These are phyloP conservation scores for Xanthorhoe designata DNA, from an alignment of 2,888 invertebrate species.

Conservation along the genomic window DNA sequence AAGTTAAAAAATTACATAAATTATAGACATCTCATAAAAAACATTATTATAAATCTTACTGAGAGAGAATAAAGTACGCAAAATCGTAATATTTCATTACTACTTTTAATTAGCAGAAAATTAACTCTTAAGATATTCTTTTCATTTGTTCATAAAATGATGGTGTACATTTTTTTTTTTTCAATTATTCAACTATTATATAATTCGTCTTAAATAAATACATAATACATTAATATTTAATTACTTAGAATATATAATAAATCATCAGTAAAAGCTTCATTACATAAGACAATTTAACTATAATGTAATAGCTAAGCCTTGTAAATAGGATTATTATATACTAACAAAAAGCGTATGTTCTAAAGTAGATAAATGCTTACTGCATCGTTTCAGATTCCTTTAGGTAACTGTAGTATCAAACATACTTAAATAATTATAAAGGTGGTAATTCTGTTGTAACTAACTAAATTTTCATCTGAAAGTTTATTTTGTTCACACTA, in stretches of 20 bases:
- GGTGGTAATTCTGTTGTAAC: background rate
- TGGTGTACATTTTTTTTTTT: background rate
- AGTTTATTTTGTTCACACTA: too few species aligned
- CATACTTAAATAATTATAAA: conserved; percentile 3
- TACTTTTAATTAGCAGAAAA: background rate
- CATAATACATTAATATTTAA: background rate
- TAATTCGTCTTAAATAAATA: background rate
- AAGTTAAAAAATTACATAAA: background rate
- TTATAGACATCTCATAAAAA: background rate
- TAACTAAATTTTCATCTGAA: too few species aligned
- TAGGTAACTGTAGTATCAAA: conserved; percentile 1
- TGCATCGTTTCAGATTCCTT: conserved; percentile 37
- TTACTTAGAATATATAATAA: background rate
- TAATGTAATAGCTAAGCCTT: conserved; percentile 44
- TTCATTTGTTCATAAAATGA: background rate
- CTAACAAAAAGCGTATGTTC: conserved; percentile 79
- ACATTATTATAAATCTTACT: conserved; percentile 5
- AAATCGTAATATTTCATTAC: conserved; percentile 7
- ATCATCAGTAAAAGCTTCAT: conserved; percentile 7
- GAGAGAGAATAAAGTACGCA: conserved; percentile 26
- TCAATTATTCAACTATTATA: background rate
- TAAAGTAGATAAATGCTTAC: conserved; percentile 79
- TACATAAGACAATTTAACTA: background rate
- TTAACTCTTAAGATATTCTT: background rate
- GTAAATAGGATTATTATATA: conserved; percentile 57